These are phyloP conservation scores for Yponomeuta cagnagella DNA, from an alignment of 2,888 invertebrate species.

Conservation along the genomic window DNA sequence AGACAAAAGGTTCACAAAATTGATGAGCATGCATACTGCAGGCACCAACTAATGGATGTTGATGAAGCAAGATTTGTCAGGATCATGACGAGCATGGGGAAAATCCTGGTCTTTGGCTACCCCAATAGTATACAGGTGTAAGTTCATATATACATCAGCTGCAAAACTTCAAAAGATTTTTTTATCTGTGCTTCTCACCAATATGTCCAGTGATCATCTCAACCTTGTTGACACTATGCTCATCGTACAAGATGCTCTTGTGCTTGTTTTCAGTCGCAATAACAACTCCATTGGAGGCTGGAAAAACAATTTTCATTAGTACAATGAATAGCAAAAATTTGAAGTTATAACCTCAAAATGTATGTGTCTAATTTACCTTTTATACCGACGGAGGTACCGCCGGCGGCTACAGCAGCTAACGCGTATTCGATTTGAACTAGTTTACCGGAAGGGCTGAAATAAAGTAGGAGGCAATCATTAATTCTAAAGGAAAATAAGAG, in stretches of 20 bases:
- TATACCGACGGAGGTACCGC: constrained; percentile 98
- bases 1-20: background rate
- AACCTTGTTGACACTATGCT: constrained; percentile 97
- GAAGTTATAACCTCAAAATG: constrained; percentile 21
- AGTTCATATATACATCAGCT: too few species aligned
- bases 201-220: constrained; percentile 94
- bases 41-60: background rate
- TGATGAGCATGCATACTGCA: too few species aligned
- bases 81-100: too few species aligned
- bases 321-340: constrained; percentile 13
- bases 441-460: constrained; percentile 96
- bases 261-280: constrained; percentile 99
- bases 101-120: too few species aligned
- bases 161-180: too few species aligned
- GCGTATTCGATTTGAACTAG: constrained; percentile 99
- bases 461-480: constrained; percentile 27
- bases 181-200: constrained; percentile 36
- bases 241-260: constrained; percentile 96
- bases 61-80: too few species aligned
- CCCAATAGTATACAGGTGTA: too few species aligned
- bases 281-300: constrained; percentile 98
- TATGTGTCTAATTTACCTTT: constrained; percentile 79
- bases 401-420: constrained; percentile 97
- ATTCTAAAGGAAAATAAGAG: constrained; percentile 17
- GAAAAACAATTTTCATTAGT: constrained; percentile 27